Evolutionary conservation across 2,797 vertebrate genomes (phyloP).

Genomic region (Pseudomugil tenellus): DNA sequence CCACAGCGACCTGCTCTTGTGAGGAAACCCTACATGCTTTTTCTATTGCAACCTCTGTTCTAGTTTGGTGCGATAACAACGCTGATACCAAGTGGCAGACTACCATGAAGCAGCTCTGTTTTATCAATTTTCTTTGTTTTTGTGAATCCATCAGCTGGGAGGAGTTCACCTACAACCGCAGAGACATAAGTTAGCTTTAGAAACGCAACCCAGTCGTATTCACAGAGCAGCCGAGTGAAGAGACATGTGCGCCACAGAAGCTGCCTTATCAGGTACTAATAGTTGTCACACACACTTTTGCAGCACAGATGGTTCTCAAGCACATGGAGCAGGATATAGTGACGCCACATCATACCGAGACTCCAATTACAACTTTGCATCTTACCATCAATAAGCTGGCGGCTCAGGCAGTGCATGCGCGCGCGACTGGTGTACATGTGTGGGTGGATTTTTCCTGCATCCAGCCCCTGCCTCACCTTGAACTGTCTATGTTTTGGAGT

Average conservation of each 20-base stretch:
- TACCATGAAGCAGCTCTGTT: conserved; percentile 7
- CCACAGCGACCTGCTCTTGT: conserved; percentile 56
- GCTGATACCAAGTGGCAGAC: conserved; percentile 31
- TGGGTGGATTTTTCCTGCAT: conserved; percentile 25
- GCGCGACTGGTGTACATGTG: conserved; percentile 1
- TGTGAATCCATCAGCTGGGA: conserved; percentile 13
- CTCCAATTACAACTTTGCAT: conserved; percentile 58
- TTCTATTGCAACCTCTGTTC: conserved; percentile 25
- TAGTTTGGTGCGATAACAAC: conserved; percentile 30
- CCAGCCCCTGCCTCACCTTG: conserved; percentile 79
- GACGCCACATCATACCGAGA: conserved; percentile 45
- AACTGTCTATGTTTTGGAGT: conserved; percentile 67
- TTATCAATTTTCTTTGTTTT: neutral
- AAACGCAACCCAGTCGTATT: conserved; percentile 23
- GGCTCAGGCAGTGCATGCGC: conserved; percentile 7
- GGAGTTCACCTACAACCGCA: conserved; percentile 3
- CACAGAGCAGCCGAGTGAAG: conserved; percentile 22
- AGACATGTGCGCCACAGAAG: conserved; percentile 45
- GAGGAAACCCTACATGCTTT: neutral
- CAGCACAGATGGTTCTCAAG: conserved; percentile 50
- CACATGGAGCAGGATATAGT: conserved; percentile 49
- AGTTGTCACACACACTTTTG: conserved; percentile 40
- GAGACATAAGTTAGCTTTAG: conserved; percentile 29
- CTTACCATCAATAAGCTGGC: conserved; percentile 39
- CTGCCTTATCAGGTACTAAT: conserved; percentile 36